These are phyloP conservation scores for Zosterops borbonicus DNA, from an alignment of 2,113 vertebrate genomes.

Conservation along the genomic window DNA sequence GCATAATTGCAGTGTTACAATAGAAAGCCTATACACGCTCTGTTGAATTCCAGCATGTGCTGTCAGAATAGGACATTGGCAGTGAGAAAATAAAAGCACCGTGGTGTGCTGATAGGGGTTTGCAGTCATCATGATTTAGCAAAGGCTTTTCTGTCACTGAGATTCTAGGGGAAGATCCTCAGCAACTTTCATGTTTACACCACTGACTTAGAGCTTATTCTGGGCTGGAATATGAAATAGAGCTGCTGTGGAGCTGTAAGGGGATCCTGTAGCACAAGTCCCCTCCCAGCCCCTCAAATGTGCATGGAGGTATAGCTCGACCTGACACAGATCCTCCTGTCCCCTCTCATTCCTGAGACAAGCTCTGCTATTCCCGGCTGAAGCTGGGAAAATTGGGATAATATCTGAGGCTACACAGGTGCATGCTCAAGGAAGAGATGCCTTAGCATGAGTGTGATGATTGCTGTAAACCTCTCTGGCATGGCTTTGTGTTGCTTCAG, in stretches of 20 bases:
- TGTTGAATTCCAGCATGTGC: background rate
- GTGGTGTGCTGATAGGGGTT: conserved; percentile 34
- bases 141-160: conserved; percentile 53
- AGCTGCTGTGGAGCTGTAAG: background rate
- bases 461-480: background rate
- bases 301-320: fast-evolving
- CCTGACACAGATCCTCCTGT: background rate
- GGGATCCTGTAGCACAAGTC: background rate
- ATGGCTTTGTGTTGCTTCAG: background rate
- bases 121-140: conserved; percentile 45
- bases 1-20: background rate
- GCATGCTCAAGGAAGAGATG: background rate
- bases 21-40: background rate
- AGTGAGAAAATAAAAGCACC: conserved; percentile 46
- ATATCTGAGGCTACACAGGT: background rate
- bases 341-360: background rate
- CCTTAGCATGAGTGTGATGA: background rate
- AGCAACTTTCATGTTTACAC: conserved; percentile 15
- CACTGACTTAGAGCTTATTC: conserved; percentile 4
- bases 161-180: conserved; percentile 44
- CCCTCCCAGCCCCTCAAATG: background rate
- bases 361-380: background rate
- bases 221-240: conserved; percentile 13
- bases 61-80: background rate
- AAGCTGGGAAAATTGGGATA: background rate